Evolutionary conservation across 2,888 invertebrate species (phyloP), one percentile per base, ranked within the genome.

Genomic region (Cataglyphis albicans): DNA sequence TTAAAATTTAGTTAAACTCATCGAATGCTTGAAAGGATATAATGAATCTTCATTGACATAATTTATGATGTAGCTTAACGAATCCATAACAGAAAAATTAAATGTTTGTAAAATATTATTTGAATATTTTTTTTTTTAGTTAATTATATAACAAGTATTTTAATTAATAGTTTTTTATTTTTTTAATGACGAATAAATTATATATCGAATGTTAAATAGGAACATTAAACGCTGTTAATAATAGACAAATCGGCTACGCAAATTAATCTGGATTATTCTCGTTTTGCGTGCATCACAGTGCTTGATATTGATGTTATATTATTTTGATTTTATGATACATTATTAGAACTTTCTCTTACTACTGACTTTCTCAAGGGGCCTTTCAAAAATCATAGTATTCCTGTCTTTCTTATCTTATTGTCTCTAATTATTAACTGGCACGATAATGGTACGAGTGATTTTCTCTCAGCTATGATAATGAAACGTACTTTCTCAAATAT

Each of bases 1-100:
- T 57, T 76, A 57, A 67, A 76, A 41, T 67, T 55, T 57, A 29
- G n/a, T 76, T 76, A 38, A 61, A 21, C 15, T n/a, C 52, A n/a
- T n/a, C 35, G 38, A 76, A 76, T 55, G 10, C 21, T 52, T 52
- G 18, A 38, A 65, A 55, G 38, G 29, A 29, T 32, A 41, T 21
- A 21, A 63, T 29, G 25, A 29, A 29, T 12, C 5, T 35, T 35
- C 44, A 74, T 74, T 48, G 74, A n/a, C 12, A 52, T 63, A 63
- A 35, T 75, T 52, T 35, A 63, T 63, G 48, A 63, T n/a, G 10
- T 10, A 48, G 74, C 32, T 44, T 21, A 44, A 44, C 18, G 44
- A 15, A 44, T 48, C 35, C 12, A 21, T 9, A 44, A 18, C 12
- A 25, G 1, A n/a, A 15, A 21, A 35, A 63, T 21, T 21, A 10